These are phyloP conservation scores for Platalea minor DNA, from an alignment of 2,797 vertebrate genomes.

Conservation along the genomic window DNA sequence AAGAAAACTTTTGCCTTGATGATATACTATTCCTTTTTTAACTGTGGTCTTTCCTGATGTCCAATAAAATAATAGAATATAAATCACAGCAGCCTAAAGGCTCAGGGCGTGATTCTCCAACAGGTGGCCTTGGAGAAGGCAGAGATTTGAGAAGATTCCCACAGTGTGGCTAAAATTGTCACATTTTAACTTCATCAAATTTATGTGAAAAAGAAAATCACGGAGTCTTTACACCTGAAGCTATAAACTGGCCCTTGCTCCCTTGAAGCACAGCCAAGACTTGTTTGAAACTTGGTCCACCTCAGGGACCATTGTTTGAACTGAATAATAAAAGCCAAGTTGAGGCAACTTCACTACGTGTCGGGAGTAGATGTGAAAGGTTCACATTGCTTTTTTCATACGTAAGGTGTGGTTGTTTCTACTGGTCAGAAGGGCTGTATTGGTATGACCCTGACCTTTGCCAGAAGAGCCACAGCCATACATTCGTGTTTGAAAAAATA, in stretches of 20 bases:
- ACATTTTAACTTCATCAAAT: background rate
- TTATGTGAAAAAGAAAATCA: constrained; percentile 1
- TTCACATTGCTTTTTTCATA: background rate
- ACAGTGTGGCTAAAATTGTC: background rate
- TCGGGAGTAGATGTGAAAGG: background rate
- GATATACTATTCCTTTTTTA: background rate
- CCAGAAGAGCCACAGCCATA: background rate
- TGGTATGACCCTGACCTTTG: background rate
- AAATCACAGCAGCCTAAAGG: constrained; percentile 2
- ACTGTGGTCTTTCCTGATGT: background rate
- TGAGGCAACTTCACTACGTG: background rate
- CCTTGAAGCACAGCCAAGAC: constrained; percentile 4
- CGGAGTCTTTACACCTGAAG: constrained; percentile 5
- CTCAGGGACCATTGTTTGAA: background rate
- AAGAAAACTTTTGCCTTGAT: background rate
- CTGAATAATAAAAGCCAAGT: constrained; percentile 1
- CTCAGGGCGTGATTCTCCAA: background rate
- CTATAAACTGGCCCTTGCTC: background rate
- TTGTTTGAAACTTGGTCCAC: constrained; percentile 28
- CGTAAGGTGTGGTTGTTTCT: background rate
- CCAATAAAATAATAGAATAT: constrained; percentile 7
- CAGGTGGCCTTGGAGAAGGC: constrained; percentile 27
- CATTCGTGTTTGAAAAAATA: background rate
- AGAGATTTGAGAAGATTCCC: constrained; percentile 10
- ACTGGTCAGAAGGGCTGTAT: background rate